phyloP scores from a whole-genome alignment of 2,888 invertebrate species.

The Drosophila acutilabella region DNA sequence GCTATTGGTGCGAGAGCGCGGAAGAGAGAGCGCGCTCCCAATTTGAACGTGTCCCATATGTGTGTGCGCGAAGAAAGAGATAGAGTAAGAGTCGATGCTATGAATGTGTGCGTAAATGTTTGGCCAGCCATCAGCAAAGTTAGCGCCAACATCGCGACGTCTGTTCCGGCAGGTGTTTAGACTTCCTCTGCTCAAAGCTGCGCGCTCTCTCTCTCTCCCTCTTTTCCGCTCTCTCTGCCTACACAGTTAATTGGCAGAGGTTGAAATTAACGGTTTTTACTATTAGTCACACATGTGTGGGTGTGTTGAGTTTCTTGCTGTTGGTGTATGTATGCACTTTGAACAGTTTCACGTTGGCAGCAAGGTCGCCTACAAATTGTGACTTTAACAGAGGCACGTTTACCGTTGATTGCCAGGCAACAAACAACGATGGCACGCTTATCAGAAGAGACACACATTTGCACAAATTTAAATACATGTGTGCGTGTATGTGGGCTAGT shows the following conservation, averaged over 20 bases:
- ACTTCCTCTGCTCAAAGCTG: conserved; percentile 31
- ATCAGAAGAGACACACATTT: conserved; percentile 36
- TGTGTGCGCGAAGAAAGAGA: conserved; percentile 9
- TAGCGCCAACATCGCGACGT: conserved; percentile 42
- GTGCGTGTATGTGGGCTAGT: conserved; percentile 4
- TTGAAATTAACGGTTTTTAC: conserved; percentile 46
- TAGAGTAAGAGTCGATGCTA: conserved; percentile 11
- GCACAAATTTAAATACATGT: conserved; percentile 2
- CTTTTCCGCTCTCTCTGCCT: neutral
- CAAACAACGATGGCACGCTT: conserved; percentile 35
- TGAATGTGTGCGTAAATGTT: conserved; percentile 19
- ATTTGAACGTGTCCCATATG: conserved; percentile 32
- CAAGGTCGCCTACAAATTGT: conserved; percentile 45
- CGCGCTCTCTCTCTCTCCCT: neutral
- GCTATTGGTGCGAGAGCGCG: conserved; percentile 11
- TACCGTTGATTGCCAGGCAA: conserved; percentile 30
- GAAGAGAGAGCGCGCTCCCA: conserved; percentile 26
- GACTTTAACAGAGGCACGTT: conserved; percentile 29
- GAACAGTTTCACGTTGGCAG: conserved; percentile 41
- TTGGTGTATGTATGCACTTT: conserved; percentile 44
- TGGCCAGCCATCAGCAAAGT: conserved; percentile 40
- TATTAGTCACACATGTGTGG: conserved; percentile 46
- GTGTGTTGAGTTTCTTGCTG: conserved; percentile 7
- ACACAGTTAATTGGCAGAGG: conserved; percentile 7
- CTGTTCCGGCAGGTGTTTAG: conserved; percentile 60